phyloP scores from a whole-genome alignment of 92 coral and sea anemone species.

The Virgularia gustaviana region DNA sequence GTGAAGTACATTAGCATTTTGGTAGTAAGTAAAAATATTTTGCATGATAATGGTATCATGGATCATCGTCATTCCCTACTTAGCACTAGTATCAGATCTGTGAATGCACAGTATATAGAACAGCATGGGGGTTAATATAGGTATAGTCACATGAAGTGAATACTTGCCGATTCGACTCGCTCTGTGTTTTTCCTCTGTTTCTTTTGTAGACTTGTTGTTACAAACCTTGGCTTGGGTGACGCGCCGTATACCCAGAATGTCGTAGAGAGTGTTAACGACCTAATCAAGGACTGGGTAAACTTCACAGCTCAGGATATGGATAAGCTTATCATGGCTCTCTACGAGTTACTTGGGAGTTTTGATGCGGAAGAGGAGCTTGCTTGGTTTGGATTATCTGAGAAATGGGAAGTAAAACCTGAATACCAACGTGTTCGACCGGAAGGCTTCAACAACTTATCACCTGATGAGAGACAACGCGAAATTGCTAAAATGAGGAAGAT shows the following conservation, averaged over 20 bases:
- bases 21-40: too few relatives aligned
- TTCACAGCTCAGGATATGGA: conserved; percentile 54
- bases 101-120: too few relatives aligned
- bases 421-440: conserved; percentile 34
- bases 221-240: conserved; percentile 45
- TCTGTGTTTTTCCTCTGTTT: too few relatives aligned
- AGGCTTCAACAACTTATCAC: conserved; percentile 37
- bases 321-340: conserved; percentile 38
- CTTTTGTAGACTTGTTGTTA: neutral
- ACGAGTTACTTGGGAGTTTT: conserved; percentile 38
- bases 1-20: too few relatives aligned
- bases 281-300: conserved; percentile 49
- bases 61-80: too few relatives aligned
- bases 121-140: too few relatives aligned
- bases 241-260: conserved; percentile 50
- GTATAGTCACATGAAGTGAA: too few relatives aligned
- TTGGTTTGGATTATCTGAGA: conserved; percentile 59
- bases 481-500: conserved; percentile 23
- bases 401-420: conserved; percentile 49
- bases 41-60: too few relatives aligned
- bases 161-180: too few relatives aligned
- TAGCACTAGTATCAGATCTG: too few relatives aligned
- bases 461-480: conserved; percentile 37
- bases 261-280: conserved; percentile 41
- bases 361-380: conserved; percentile 55